A percentile compares a stretch with the other conserved stretches of the same genome.
Conservation (phyloP, 2,888 invertebrate genomes). For the Drosophila peninsularis region DNA sequence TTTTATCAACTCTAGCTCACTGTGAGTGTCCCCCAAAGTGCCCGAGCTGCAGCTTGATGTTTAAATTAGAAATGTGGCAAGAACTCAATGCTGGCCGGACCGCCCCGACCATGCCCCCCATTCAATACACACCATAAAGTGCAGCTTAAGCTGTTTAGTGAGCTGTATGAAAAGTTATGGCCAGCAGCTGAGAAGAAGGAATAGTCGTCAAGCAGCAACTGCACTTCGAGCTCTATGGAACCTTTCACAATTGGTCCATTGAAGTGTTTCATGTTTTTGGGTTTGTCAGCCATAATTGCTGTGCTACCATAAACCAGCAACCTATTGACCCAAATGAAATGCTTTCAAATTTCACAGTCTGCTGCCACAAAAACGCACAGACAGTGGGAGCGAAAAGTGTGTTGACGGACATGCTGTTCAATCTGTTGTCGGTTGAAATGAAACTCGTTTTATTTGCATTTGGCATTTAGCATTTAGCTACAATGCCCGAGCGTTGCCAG, state of each 20-base stretch:
- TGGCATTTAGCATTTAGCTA: constrained; percentile 24
- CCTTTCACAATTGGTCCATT: constrained; percentile 27
- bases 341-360: constrained; percentile 47
- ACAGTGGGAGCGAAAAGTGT: constrained; percentile 7
- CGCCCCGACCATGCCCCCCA: neutral
- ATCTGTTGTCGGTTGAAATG: constrained; percentile 48
- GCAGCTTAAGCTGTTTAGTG: constrained; percentile 61
- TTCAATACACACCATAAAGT: constrained; percentile 42
- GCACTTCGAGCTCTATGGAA: constrained; percentile 30
- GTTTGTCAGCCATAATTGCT: constrained; percentile 33
- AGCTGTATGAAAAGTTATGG: constrained; percentile 59
- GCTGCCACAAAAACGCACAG: constrained; percentile 28
- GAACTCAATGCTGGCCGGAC: neutral
- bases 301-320: constrained; percentile 30
- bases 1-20: constrained; percentile 53
- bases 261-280: constrained; percentile 30
- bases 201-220: constrained; percentile 30
- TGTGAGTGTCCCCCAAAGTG: constrained; percentile 19
- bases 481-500: constrained; percentile 15
- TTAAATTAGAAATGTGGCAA: constrained; percentile 51
- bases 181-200: constrained; percentile 11
- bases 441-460: constrained; percentile 39
- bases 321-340: constrained; percentile 61
- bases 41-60: constrained; percentile 35
- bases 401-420: constrained; percentile 36